A percentile compares a stretch with the other conserved stretches of the same genome.
phyloP scores from a whole-genome alignment of 2,113 vertebrate species.

The Platanista minor region DNA sequence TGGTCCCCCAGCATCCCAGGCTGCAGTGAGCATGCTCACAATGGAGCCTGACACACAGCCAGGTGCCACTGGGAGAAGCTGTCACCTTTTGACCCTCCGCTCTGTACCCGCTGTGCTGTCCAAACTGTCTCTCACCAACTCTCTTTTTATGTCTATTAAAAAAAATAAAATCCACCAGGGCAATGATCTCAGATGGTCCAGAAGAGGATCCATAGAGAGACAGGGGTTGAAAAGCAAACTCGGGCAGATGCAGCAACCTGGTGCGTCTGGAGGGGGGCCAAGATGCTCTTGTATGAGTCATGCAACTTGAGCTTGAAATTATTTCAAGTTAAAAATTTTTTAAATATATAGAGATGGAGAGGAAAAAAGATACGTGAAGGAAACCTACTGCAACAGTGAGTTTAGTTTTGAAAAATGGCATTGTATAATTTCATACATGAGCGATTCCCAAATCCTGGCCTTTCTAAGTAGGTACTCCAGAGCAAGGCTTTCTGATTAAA shows the following conservation, averaged over 20 bases:
- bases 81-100: background rate
- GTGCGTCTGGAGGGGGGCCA: background rate
- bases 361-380: background rate
- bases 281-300: background rate
- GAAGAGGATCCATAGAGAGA: background rate
- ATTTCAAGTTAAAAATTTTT: background rate
- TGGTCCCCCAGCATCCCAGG: background rate
- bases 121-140: background rate
- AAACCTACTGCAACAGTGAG: background rate
- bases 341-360: too few species aligned
- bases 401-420: background rate
- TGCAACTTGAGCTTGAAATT: background rate
- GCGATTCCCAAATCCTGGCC: background rate
- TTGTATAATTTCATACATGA: background rate
- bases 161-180: background rate
- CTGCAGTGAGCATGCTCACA: background rate
- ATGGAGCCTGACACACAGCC: background rate
- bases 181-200: background rate
- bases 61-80: too few species aligned
- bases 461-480: background rate
- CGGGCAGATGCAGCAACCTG: accelerated
- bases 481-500: background rate
- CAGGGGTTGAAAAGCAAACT: too few species aligned
- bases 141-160: background rate
- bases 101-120: background rate